phyloP scores from a whole-genome alignment of 2,797 vertebrate species.

The Nannoperca obscura region DNA sequence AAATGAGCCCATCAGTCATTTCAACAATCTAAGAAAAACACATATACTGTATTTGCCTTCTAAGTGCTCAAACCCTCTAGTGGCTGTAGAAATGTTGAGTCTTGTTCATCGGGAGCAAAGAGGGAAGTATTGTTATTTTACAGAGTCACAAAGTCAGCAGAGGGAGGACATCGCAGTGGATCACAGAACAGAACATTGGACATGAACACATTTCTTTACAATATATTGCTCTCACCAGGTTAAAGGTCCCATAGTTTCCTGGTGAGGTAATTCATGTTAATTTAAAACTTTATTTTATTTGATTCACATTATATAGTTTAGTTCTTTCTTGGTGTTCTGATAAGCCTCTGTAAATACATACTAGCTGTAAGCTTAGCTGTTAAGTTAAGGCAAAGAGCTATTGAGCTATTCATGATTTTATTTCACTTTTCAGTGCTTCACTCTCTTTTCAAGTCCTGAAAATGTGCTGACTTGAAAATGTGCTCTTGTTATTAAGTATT shows the following conservation, averaged over 20 bases:
- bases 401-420: neutral
- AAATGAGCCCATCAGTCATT: too few relatives aligned
- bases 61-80: too few relatives aligned
- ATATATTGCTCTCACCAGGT: neutral
- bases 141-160: too few relatives aligned
- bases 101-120: too few relatives aligned
- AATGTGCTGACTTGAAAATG: conserved; percentile 35
- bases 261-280: neutral
- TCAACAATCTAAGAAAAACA: too few relatives aligned
- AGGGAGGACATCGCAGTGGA: too few relatives aligned
- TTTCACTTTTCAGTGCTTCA: neutral
- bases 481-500: conserved; percentile 17
- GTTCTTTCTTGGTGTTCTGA: neutral
- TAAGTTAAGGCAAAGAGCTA: neutral
- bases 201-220: neutral
- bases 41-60: too few relatives aligned
- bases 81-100: too few relatives aligned
- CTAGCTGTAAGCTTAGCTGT: neutral
- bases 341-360: neutral
- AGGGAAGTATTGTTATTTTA: too few relatives aligned
- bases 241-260: neutral
- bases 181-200: too few relatives aligned
- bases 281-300: neutral
- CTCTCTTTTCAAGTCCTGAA: conserved; percentile 7
- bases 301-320: neutral